These are phyloP conservation scores for Dolomedes plantarius DNA, from an alignment of 2,888 invertebrate genomes.

Conservation along the genomic window DNA sequence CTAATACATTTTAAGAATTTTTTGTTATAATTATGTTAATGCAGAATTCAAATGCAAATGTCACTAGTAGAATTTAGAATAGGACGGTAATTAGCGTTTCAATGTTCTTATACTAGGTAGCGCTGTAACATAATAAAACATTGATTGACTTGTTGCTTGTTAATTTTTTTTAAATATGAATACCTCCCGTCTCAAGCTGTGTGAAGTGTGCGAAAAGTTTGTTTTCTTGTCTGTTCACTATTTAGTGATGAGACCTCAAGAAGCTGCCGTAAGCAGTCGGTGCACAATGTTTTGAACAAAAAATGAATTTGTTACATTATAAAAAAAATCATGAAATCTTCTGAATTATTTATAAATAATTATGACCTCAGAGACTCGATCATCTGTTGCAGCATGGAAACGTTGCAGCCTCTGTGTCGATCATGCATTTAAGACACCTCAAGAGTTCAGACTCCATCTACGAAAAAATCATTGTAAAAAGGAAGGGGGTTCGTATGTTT, in stretches of 20 bases:
- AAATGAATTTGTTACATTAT: neutral
- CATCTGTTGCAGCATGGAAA: constrained; percentile 66
- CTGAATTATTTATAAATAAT: neutral
- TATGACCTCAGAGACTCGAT: constrained; percentile 59
- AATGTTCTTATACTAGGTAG: too few relatives aligned
- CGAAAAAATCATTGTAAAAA: constrained; percentile 87
- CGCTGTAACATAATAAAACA: too few relatives aligned
- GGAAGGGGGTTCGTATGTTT: constrained; percentile 90
- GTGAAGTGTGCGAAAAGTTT: neutral
- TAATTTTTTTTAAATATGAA: too few relatives aligned
- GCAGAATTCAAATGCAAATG: too few relatives aligned
- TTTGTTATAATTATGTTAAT: too few relatives aligned
- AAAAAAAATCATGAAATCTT: constrained; percentile 3
- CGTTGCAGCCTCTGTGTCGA: constrained; percentile 65
- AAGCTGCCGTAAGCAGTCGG: neutral
- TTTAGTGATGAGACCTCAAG: neutral
- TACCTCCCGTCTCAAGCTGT: neutral
- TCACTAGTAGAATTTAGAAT: too few relatives aligned
- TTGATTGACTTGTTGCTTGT: too few relatives aligned
- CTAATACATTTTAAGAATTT: too few relatives aligned
- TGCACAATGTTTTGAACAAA: neutral
- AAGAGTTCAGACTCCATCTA: constrained; percentile 83
- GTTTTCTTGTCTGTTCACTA: neutral
- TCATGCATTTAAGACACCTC: constrained; percentile 62
- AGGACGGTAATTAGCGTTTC: too few relatives aligned